Base-by-base conservation (phyloP, 2,113 vertebrate genomes). In the Cyprinodon tularosa region DNA sequence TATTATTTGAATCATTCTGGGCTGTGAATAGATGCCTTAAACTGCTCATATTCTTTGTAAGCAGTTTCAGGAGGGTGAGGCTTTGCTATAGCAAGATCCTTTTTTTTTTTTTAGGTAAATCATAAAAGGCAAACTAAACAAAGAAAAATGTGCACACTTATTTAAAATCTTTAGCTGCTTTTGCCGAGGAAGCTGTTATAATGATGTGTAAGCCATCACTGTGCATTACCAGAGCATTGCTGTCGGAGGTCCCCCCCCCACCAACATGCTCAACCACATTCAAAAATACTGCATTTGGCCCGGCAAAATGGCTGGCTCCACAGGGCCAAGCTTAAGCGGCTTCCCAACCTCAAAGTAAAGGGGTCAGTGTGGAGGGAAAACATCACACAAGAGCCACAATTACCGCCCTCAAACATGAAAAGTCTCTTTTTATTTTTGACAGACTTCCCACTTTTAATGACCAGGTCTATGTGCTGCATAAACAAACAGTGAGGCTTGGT, bases 321-420 rank as follows among this genome's bases (percentile, higher is more conserved):
- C 50, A 77, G 81, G 50, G 74, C 90, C 80, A 75, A 79, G 84
- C 82, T 93, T 92, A 92, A 92, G 88, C 80, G 80, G 86, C 90
- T 90, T 90, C 80, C 83, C 48, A 67, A 91, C 91, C 93, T 92
- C 86, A 89, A 84, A 89, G 84, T 85, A 66, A 22, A 76, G 86
- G 86, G 93, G 94, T 94, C 94, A 94, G 88, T 80, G 86, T 83
- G 80, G 86, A 88, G 90, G 86, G 90, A 84, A 90, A 92, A 94
- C 93, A 94, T 92, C 91, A 92, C 94, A 93, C 91, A 91, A 94
- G 86, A 94, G 85, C 91, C 94, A 92, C 91, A 93, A 93, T 93
- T 93, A 93, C 92, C 90, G 89, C 86, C 91, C 93, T 93, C 91
- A 86, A 92, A 95, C 94, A 94, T 92, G 94, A 94, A 93, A 92